phyloP scores from a whole-genome alignment of 2,888 invertebrate genomes.

The Phlogophora meticulosa region DNA sequence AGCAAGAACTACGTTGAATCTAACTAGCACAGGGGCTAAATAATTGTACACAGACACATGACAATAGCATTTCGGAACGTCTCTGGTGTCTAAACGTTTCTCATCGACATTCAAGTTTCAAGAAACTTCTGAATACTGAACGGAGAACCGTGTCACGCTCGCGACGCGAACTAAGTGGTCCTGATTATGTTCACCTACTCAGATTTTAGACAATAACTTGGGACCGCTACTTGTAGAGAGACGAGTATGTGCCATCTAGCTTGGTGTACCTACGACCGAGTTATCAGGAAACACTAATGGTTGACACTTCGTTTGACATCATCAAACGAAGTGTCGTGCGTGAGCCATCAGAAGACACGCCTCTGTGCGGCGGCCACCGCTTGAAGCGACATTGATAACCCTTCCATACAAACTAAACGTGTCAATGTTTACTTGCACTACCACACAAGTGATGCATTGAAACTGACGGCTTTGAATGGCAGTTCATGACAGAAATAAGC shows the following conservation, averaged over 20 bases:
- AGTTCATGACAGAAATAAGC: too few relatives aligned
- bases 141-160: conserved; percentile 34
- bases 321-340: not conserved
- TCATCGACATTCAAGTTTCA: conserved; percentile 40
- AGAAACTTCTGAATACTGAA: conserved; percentile 50
- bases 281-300: too few relatives aligned
- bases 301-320: not conserved
- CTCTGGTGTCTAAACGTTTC: conserved; percentile 38
- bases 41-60: conserved; percentile 19
- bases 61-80: conserved; percentile 38
- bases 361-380: too few relatives aligned
- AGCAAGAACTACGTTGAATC: conserved; percentile 26
- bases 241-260: not conserved
- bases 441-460: too few relatives aligned
- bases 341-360: not conserved
- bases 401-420: too few relatives aligned
- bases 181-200: conserved; percentile 44
- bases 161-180: conserved; percentile 32
- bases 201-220: conserved; percentile 33
- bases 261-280: not conserved
- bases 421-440: too few relatives aligned
- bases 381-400: too few relatives aligned
- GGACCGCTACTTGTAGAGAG: not conserved
- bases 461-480: too few relatives aligned
- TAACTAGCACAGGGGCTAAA: conserved; percentile 40